A percentile compares a stretch with the other conserved stretches of the same genome.
phyloP scores from a whole-genome alignment of 2,888 invertebrate species.

The Drosophila parthenogenetica region DNA sequence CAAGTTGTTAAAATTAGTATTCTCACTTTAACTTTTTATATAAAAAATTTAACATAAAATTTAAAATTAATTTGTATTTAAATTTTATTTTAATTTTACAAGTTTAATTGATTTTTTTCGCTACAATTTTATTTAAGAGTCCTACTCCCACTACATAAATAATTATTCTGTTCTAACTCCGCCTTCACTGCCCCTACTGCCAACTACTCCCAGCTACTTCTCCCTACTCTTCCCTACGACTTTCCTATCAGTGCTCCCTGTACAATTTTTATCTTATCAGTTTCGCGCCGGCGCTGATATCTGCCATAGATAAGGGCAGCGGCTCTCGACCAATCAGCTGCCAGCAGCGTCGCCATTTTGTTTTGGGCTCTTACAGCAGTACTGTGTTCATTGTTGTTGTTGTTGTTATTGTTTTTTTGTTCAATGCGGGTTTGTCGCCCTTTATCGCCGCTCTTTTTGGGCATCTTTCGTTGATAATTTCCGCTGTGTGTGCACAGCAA shows the following conservation, averaged over 20 bases:
- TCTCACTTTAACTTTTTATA: too few relatives aligned
- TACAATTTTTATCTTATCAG: conserved; percentile 67
- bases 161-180: too few relatives aligned
- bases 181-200: too few relatives aligned
- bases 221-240: not conserved
- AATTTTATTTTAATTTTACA: too few relatives aligned
- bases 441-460: conserved; percentile 25
- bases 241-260: conserved; percentile 10
- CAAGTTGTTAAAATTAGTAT: too few relatives aligned
- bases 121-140: too few relatives aligned
- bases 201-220: not conserved
- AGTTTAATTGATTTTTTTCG: too few relatives aligned
- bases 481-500: conserved; percentile 11
- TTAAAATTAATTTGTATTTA: too few relatives aligned
- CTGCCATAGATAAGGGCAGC: conserved; percentile 56
- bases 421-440: conserved; percentile 26
- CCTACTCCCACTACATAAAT: too few relatives aligned
- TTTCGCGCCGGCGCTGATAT: conserved; percentile 64
- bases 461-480: conserved; percentile 30
- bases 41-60: too few relatives aligned
- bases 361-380: conserved; percentile 27
- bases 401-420: not conserved
- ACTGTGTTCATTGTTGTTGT: conserved; percentile 5
- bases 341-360: conserved; percentile 69
- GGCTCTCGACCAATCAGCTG: conserved; percentile 60